These are phyloP conservation scores for Drosophila nr. fundita DNA, from an alignment of 2,888 invertebrate genomes.

Conservation along the genomic window DNA sequence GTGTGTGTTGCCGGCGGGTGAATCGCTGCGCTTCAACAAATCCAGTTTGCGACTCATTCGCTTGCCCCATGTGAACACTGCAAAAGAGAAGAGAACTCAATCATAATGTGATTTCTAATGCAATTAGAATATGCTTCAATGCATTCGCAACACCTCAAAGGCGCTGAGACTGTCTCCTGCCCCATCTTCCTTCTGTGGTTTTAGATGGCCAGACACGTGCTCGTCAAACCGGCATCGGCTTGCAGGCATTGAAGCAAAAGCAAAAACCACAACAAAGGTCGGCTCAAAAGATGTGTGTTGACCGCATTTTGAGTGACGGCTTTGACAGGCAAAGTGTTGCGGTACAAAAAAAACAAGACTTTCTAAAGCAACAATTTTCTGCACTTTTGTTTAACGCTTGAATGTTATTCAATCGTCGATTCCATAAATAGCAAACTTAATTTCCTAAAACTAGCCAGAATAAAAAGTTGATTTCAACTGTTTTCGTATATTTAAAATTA, in stretches of 20 bases:
- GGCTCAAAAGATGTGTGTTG: constrained; percentile 21
- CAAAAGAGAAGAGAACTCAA: constrained; percentile 58
- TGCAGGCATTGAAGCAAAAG: constrained; percentile 17
- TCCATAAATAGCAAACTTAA: background rate
- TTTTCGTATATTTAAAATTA: constrained; percentile 3
- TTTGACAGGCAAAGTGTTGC: constrained; percentile 21
- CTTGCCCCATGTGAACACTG: constrained; percentile 91
- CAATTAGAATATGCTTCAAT: constrained; percentile 75
- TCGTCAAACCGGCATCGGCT: constrained; percentile 38
- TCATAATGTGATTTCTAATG: constrained; percentile 66
- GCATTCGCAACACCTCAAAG: constrained; percentile 74
- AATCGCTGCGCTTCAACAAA: constrained; percentile 88
- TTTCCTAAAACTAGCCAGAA: background rate
- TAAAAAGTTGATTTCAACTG: background rate
- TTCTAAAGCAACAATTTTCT: constrained; percentile 9
- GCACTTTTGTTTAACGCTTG: background rate
- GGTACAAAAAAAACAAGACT: background rate
- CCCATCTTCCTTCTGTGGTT: constrained; percentile 25
- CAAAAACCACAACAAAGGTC: constrained; percentile 54
- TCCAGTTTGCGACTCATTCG: constrained; percentile 92
- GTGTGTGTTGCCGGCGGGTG: constrained; percentile 80
- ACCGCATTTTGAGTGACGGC: constrained; percentile 31
- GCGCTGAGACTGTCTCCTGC: background rate
- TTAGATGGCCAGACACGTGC: constrained; percentile 38
- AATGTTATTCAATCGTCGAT: background rate